Percentiles rank a stretch among this genome's conserved stretches.
phyloP scores from a whole-genome alignment of 2,797 vertebrate species.

The Clarias laeviceps region DNA sequence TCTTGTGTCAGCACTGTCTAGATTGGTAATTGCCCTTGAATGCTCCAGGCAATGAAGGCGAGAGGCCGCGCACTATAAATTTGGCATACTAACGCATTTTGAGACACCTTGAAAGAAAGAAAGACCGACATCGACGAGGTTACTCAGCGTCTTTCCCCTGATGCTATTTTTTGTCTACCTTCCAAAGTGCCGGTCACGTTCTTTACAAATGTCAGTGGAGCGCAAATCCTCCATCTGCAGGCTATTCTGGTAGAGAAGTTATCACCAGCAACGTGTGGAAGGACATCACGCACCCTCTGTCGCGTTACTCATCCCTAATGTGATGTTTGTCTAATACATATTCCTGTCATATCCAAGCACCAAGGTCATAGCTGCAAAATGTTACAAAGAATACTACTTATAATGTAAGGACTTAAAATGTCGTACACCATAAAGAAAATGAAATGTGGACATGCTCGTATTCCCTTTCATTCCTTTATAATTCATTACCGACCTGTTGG shows the following conservation, averaged over 20 bases:
- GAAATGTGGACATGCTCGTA: neutral
- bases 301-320: no score
- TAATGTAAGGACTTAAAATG: neutral
- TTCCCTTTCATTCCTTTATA: neutral
- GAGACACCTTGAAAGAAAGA: slow-evolving; percentile 32
- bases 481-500: neutral
- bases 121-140: neutral
- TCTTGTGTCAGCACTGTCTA: slow-evolving; percentile 50
- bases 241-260: neutral
- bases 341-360: neutral
- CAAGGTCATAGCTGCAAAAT: neutral
- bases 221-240: slow-evolving; percentile 10
- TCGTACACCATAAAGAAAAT: neutral
- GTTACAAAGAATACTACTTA: neutral
- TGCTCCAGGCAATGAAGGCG: slow-evolving; percentile 44
- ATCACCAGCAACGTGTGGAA: neutral
- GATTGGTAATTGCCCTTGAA: slow-evolving; percentile 55
- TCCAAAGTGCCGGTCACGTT: neutral
- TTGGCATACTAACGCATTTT: slow-evolving; percentile 39
- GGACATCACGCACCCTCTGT: neutral
- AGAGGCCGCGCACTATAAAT: slow-evolving; percentile 29
- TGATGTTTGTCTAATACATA: neutral
- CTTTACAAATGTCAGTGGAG: slow-evolving; percentile 3
- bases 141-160: slow-evolving; percentile 14
- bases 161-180: neutral